Evolutionary conservation across 2,797 vertebrate genomes (phyloP), one percentile per base, ranked within the genome.

Genomic region (Glyptemys insculpta): DNA sequence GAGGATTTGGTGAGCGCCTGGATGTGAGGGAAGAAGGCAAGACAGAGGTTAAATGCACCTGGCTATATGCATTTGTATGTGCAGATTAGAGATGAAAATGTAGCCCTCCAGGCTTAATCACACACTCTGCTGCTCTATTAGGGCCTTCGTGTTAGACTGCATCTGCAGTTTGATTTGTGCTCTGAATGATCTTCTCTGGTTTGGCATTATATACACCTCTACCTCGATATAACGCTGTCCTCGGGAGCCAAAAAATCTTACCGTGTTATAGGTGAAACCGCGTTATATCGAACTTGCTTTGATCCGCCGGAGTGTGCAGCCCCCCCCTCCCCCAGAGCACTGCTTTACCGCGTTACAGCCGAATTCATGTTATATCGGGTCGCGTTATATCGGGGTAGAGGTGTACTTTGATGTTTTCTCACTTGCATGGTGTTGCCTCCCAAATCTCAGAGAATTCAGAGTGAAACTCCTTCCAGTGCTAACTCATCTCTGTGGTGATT

Each of bases 51-150:
- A 72, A 94, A 95, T 82, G 92, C 93, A 95, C 95, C 95, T 96
- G 96, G 92, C 92, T 95, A 96, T 23, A 94, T 97, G 96, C 95
- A 96, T 97, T 96, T 96, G 96, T 95, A 95, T 93, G 94, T 95
- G 94, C 94, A 90, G 87, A 97, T 97, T 96, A 96, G 86, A 92
- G 96, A 92, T 90, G 95, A 90, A 94, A 94, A 93, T 94, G 89
- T 80, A 87, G 81, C 87, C 80, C 25, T 31, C 86, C 83, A 88
- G 92, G 92, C 85, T 72, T 92, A 84, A 85, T 91, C 91, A 79
- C 11, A 5, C 44, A 59, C 83, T 59, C n/a, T 50, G 56, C 85
- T 83, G 76, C 92, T 90, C 31, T 88, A 68, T 91, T 88, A 79
- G 74, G 62, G 72, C 56, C 47, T 82, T 53, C 34, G 81, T 85